Evolutionary conservation across 2,113 vertebrate genomes (phyloP), one percentile per base, ranked within the genome.

Genomic region (Ciconia maguari): DNA sequence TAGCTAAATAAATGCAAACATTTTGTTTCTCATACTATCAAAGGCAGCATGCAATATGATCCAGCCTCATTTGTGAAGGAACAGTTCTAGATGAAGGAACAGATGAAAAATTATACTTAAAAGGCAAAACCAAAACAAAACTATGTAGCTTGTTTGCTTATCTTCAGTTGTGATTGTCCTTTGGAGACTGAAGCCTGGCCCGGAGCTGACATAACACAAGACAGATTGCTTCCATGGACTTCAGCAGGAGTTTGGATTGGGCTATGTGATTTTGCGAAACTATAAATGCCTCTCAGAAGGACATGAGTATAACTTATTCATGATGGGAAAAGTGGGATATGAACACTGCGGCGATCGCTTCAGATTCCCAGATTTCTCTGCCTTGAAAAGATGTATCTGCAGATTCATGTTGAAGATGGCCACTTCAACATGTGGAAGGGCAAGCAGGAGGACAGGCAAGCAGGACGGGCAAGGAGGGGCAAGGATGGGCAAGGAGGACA

Each of bases 51-150:
- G 49, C 46, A 74, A 51, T 58, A 34, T 38, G 64, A 93, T 86
- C 58, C 46, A 64, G 26, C n/a, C 52, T 93, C 41, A 13, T 84
- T 71, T 76, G 42, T 64, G 84, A 87, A 79, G 77, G 48, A 89
- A 68, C 48, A 41, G 46, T 93, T 92, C 75, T 83, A 36, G 49
- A 80, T 49, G 49, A 38, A 38, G 38, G 38, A 30, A 65, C 14
- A 54, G 62, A 90, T 78, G 72, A 92, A 93, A 97, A 95, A 74
- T 86, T 52, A 70, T 92, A 83, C 76, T 91, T 96, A 89, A 87
- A 96, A 94, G 91, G 72, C 82, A 93, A 93, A 95, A 51, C 34
- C 29, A 90, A 95, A 95, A 81, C 94, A 94, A 44, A 94, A 77
- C 80, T 58, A 10, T 24, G 41, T 44, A 66, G 80, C 77, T 92